A percentile compares a stretch with the other conserved stretches of the same genome.
These are phyloP conservation scores for Eulemur macaco DNA, from an alignment of 2,113 vertebrate genomes.

Conservation along the genomic window DNA sequence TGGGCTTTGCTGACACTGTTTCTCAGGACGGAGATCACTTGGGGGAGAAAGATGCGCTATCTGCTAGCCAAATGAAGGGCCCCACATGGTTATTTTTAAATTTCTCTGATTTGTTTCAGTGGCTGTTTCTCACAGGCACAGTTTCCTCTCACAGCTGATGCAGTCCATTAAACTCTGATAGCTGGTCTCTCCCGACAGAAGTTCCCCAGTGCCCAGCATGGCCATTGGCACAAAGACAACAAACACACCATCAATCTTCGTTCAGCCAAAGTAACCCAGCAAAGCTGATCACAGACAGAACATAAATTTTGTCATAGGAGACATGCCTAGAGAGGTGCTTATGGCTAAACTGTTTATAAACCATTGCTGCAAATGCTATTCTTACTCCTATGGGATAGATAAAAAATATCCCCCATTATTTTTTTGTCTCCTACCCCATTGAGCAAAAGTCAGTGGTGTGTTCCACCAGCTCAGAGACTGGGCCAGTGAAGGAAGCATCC, in stretches of 20 bases:
- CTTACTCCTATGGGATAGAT: slow-evolving; percentile 45
- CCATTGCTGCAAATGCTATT: slow-evolving; percentile 17
- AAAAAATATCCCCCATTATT: slow-evolving; percentile 42
- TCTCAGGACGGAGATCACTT: not conserved
- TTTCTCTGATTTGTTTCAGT: slow-evolving; percentile 13
- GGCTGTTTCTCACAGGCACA: slow-evolving; percentile 11
- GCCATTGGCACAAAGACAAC: not conserved
- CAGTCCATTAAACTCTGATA: not conserved
- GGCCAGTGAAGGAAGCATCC: not conserved
- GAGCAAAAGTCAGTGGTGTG: slow-evolving; percentile 32
- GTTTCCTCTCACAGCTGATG: not conserved
- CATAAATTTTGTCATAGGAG: slow-evolving; percentile 49
- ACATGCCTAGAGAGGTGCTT: slow-evolving; percentile 12
- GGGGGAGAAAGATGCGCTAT: not conserved
- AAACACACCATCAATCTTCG: not conserved
- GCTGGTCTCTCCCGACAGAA: not conserved
- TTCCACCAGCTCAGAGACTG: not conserved
- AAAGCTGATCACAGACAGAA: not conserved
- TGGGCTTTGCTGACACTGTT: not conserved
- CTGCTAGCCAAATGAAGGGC: not conserved
- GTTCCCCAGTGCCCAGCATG: not conserved
- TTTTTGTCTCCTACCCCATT: not conserved
- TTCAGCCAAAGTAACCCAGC: not conserved
- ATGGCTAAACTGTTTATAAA: slow-evolving; percentile 61
- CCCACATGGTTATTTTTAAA: not conserved